Evolutionary conservation across 2,797 vertebrate species (phyloP).

Genomic region (Graptemys geographica): DNA sequence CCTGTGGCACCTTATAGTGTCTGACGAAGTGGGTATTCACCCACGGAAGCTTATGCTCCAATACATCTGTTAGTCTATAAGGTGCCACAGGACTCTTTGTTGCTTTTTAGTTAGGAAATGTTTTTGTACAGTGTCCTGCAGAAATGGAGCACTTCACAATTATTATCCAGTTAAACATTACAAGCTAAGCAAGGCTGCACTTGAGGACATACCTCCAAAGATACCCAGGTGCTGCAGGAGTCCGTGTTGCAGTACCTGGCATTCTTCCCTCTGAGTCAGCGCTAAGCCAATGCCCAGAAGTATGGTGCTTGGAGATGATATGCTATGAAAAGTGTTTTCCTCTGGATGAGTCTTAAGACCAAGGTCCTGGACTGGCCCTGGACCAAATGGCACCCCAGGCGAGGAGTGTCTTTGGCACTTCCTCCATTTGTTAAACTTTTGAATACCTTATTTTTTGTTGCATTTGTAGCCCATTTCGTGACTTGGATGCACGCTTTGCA

Average conservation of each 20-base stretch:
- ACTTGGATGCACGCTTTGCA: too few relatives aligned
- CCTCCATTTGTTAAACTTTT: too few relatives aligned
- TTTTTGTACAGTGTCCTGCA: neutral
- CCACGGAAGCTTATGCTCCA: too few relatives aligned
- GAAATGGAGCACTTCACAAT: neutral
- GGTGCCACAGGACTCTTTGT: too few relatives aligned
- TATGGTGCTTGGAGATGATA: neutral
- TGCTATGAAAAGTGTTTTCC: neutral
- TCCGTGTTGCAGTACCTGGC: neutral
- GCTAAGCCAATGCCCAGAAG: neutral
- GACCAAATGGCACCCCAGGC: too few relatives aligned
- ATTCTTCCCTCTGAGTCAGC: neutral
- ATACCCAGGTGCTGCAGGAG: neutral
- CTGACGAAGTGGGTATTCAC: too few relatives aligned
- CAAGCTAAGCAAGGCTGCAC: neutral
- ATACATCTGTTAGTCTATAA: too few relatives aligned
- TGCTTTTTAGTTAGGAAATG: neutral
- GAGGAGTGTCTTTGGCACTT: too few relatives aligned
- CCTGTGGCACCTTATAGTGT: too few relatives aligned
- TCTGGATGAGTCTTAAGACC: neutral
- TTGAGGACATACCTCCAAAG: neutral
- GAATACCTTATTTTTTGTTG: too few relatives aligned
- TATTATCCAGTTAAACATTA: neutral
- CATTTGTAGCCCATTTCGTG: too few relatives aligned
- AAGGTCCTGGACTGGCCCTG: neutral